Percentiles rank a stretch among this genome's conserved stretches.
phyloP scores from a whole-genome alignment of 2,113 vertebrate genomes.

The human (Homo sapiens) region GRCh38 chr12:81452001-81452500 shows the following conservation, averaged over 20 bases:
- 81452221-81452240: background rate
- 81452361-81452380: background rate
- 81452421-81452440: background rate
- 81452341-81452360: background rate
- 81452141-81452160: background rate
- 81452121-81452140: background rate
- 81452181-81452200: background rate
- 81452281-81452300: background rate
- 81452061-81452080: background rate
- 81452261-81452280: background rate
- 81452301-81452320: background rate
- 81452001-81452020: background rate
- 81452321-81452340: background rate
- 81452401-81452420: background rate
- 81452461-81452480: background rate
- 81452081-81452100: background rate
- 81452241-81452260: background rate
- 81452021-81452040: background rate
- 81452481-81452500: background rate
- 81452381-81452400: background rate
- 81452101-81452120: background rate
- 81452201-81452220: background rate
- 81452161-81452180: background rate
- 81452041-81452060: background rate
- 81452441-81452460: background rate